Percentiles rank a stretch among this genome's conserved stretches.
phyloP scores from a whole-genome alignment of 2,113 vertebrate species.

The Charina bottae region DNA sequence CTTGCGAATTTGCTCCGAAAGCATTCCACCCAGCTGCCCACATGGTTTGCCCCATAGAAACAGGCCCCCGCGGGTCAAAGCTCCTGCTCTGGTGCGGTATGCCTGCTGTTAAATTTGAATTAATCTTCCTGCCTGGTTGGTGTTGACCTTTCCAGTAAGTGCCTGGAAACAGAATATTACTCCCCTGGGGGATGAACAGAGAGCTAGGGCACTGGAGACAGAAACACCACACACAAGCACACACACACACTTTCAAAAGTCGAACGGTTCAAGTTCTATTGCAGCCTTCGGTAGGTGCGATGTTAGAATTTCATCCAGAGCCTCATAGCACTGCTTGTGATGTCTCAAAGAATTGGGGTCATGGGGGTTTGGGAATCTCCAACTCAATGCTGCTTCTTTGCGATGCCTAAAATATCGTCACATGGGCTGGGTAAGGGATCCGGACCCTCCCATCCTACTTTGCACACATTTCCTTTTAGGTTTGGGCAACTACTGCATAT shows the following conservation, averaged over 20 bases:
- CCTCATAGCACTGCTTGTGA: not conserved
- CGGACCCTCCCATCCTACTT: not conserved
- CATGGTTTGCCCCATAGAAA: slow-evolving; percentile 28
- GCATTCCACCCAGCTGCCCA: slow-evolving; percentile 15
- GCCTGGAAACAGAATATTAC: slow-evolving; percentile 65
- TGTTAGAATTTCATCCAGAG: not conserved
- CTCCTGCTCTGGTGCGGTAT: not conserved
- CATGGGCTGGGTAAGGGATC: not conserved
- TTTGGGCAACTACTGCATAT: not conserved
- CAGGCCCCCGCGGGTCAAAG: slow-evolving; percentile 9
- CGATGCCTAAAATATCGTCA: not conserved
- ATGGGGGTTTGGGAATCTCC: not conserved
- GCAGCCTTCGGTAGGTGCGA: not conserved
- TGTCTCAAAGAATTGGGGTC: not conserved
- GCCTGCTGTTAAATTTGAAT: slow-evolving; percentile 66
- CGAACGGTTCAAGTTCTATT: not conserved
- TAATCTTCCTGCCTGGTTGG: slow-evolving; percentile 60
- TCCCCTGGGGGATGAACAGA: slow-evolving; percentile 42
- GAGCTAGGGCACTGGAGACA: slow-evolving; percentile 21
- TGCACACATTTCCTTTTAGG: not conserved
- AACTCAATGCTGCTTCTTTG: not conserved
- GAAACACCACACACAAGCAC: slow-evolving; percentile 8
- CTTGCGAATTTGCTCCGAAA: slow-evolving; percentile 41
- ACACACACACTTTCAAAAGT: not conserved
- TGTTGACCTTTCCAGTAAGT: slow-evolving; percentile 69